Conservation (phyloP, 2,888 invertebrate genomes). For the Gastrophysa polygoni region DNA sequence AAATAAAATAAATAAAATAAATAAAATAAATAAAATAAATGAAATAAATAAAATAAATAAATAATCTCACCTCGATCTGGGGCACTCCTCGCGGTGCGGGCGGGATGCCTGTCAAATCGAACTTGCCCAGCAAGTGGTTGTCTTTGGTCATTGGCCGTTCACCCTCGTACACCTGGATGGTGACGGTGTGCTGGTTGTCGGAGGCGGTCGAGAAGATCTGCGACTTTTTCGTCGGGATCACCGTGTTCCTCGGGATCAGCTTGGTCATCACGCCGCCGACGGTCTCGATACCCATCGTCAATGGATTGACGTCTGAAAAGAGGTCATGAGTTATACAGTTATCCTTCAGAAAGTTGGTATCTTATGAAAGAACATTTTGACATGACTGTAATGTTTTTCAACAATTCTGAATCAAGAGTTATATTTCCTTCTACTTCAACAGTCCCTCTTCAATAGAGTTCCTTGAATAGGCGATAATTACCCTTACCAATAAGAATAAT, state of each 20-base stretch:
- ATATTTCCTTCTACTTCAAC: no score
- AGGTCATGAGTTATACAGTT: constrained; percentile 53
- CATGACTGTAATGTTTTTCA: no score
- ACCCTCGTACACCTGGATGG: constrained; percentile 67
- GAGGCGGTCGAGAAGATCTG: constrained; percentile 99
- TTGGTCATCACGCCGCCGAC: constrained; percentile 99
- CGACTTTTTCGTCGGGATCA: constrained; percentile 98
- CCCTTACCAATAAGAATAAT: no score
- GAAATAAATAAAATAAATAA: no score
- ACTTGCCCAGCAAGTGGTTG: constrained; percentile 97
- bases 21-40: no score
- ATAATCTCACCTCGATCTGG: constrained; percentile 75
- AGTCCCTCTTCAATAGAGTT: no score
- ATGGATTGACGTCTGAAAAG: constrained; percentile 84
- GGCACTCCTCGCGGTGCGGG: constrained; percentile 93
- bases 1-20: no score
- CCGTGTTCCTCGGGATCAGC: constrained; percentile 96
- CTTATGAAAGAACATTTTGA: no score
- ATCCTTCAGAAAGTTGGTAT: no score
- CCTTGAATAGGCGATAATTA: no score
- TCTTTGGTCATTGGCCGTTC: constrained; percentile 98
- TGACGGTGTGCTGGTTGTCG: constrained; percentile 98
- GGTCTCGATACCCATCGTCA: constrained; percentile 99
- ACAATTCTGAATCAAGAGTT: no score
- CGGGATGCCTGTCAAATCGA: constrained; percentile 96